Evolutionary conservation across 2,113 vertebrate species (phyloP).

Genomic region (Sylvia atricapilla): DNA sequence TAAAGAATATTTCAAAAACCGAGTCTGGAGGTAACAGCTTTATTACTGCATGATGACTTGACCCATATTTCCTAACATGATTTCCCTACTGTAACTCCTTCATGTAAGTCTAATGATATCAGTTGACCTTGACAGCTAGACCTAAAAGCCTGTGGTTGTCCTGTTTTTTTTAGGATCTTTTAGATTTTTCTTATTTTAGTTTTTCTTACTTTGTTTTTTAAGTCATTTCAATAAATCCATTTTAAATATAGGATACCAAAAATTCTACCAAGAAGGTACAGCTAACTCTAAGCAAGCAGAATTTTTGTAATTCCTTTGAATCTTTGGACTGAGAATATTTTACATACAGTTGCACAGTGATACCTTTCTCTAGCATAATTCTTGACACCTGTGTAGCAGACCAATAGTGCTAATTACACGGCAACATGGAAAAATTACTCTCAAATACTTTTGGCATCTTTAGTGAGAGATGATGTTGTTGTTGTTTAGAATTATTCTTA

Average conservation of each 20-base stretch:
- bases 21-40: conserved; percentile 69
- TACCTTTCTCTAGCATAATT: not conserved
- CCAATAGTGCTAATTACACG: not conserved
- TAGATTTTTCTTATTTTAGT: not conserved
- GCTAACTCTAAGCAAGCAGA: not conserved
- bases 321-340: not conserved
- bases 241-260: not conserved
- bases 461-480: not conserved
- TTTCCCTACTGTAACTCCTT: conserved; percentile 79
- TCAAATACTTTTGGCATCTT: not conserved
- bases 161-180: conserved; percentile 2
- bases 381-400: not conserved
- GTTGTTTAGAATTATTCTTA: not conserved
- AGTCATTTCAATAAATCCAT: conserved; percentile 16
- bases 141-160: conserved; percentile 71
- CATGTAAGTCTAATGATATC: conserved; percentile 79
- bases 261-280: not conserved
- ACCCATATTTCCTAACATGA: conserved; percentile 78
- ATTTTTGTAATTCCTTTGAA: not conserved
- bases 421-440: not conserved
- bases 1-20: conserved; percentile 37
- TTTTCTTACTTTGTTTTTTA: not conserved
- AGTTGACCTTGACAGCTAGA: conserved; percentile 79
- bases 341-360: not conserved
- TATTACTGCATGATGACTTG: conserved; percentile 71